phyloP scores from a whole-genome alignment of 2,888 invertebrate genomes.

The Caenorhabditis sp. region DNA sequence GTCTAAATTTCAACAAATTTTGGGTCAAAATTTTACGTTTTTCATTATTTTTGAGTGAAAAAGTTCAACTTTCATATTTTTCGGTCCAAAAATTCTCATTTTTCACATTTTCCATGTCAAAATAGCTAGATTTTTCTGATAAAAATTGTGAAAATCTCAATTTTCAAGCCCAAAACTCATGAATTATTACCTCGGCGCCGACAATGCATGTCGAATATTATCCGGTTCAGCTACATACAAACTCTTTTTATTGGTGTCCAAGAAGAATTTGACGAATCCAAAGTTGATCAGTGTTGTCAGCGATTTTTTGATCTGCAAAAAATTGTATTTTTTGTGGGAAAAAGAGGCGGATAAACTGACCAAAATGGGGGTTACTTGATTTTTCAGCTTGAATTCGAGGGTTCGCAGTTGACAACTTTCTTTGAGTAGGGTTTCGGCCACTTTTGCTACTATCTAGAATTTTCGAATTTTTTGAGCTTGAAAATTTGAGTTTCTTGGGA shows the following conservation, averaged over 20 bases:
- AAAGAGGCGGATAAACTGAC: constrained; percentile 1
- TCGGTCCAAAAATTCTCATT: too few species aligned
- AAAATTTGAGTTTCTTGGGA: too few species aligned
- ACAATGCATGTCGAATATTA: constrained; percentile 26
- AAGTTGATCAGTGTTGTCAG: constrained; percentile 58
- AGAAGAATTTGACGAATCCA: constrained; percentile 45
- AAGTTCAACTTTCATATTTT: too few species aligned
- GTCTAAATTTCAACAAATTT: neutral
- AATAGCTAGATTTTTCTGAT: neutral
- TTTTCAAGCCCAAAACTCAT: neutral
- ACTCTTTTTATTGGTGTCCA: constrained; percentile 26
- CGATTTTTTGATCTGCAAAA: constrained; percentile 52
- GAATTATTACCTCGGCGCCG: constrained; percentile 38
- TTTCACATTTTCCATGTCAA: neutral
- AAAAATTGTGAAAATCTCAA: neutral
- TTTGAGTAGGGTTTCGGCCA: constrained; percentile 23
- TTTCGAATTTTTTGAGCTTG: neutral
- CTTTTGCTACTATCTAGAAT: constrained; percentile 28
- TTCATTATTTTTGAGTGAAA: neutral
- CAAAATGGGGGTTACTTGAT: constrained; percentile 5
- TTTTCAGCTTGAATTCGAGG: constrained; percentile 19
- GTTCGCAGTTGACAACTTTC: constrained; percentile 31
- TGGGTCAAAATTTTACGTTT: neutral
- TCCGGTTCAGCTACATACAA: constrained; percentile 28
- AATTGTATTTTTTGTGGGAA: too few species aligned